phyloP scores from a whole-genome alignment of 2,888 invertebrate species.

The Mantis religiosa region DNA sequence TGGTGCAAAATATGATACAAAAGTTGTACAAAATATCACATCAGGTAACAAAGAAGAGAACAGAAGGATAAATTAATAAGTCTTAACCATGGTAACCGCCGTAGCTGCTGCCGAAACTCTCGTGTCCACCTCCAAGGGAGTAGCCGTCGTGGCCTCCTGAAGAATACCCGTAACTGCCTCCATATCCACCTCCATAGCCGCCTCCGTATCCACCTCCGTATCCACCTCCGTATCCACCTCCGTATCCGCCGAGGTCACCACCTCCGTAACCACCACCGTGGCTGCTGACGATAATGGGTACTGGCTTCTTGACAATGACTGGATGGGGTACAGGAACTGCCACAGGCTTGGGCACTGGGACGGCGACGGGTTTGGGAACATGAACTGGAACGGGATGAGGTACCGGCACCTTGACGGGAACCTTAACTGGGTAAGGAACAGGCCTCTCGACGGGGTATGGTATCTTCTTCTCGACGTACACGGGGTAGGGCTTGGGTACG shows the following conservation, averaged over 20 bases:
- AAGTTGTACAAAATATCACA: no score
- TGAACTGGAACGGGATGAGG: slow-evolving; percentile 49
- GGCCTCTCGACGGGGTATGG: slow-evolving; percentile 46
- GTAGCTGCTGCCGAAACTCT: slow-evolving; percentile 17
- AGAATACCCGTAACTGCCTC: slow-evolving; percentile 3
- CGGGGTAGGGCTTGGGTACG: slow-evolving; percentile 53
- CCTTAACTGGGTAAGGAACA: slow-evolving; percentile 23
- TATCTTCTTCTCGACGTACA: slow-evolving; percentile 35
- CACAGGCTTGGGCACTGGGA: slow-evolving; percentile 34
- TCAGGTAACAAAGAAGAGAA: no score
- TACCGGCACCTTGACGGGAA: slow-evolving; percentile 60
- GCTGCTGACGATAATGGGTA: slow-evolving; percentile 1
- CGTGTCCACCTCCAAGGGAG: not conserved
- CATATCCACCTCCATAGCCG: not conserved
- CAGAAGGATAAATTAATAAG: no score
- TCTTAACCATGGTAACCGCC: not conserved
- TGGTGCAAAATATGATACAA: no score
- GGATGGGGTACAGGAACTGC: slow-evolving; percentile 15
- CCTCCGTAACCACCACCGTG: not conserved
- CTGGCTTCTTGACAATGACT: not conserved
- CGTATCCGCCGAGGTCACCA: slow-evolving; percentile 35
- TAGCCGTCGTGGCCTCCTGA: slow-evolving; percentile 4
- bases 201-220: slow-evolving; percentile 3
- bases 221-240: slow-evolving; percentile 9
- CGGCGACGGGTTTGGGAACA: slow-evolving; percentile 37